Evolutionary conservation across 1,140 invertebrate species (phyloP), one percentile per base, ranked within the genome.

Genomic region (Manduca sexta): DNA sequence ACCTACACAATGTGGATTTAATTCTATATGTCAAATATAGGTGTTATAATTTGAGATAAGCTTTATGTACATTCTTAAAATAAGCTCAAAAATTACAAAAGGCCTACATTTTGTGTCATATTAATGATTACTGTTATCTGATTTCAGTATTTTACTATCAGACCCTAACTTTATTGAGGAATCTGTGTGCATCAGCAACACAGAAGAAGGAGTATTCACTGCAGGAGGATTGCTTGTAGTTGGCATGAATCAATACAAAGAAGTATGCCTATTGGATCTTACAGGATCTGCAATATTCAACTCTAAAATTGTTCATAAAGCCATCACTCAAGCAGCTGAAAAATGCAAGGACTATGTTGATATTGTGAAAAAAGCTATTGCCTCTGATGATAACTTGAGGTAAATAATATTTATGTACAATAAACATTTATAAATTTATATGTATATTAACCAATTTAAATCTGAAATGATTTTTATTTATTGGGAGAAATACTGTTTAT

Each of bases 171-270:
- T 74, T 38, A 62, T 79, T 38, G 85, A 87, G 60, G 85, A 74
- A 49, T 71, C 72, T 18, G 80, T 87, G 44, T 88, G 84, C 84
- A 74, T 77, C 91, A 93, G 78, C 60, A 91, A 88, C 11, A 89
- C 92, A 40, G 81, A 92, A 21, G 96, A 98, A 87, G 95, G 97
- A 73, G 89, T 90, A 65, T 90, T 69, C 17, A 66, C 92, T 7
- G 90, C 92, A 46, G 93, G 96, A 52, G 95, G 95, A 1, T 89
- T 93, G 47, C 87, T 98, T 50, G 92, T 95, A 6, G 88, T 98
- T 42, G 94, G 93, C 8, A 90, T 98, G 68, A 98, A 98, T 85
- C 92, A 94, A 18, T 97, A 97, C 60, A 90, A 92, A 70, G 97
- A 98, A 88, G 86, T 98, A 13, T 97, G 96, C 75, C 91, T 93